Evolutionary conservation across 2,888 invertebrate genomes (phyloP), one percentile per base, ranked within the genome.

Genomic region (Conomelus anceps): DNA sequence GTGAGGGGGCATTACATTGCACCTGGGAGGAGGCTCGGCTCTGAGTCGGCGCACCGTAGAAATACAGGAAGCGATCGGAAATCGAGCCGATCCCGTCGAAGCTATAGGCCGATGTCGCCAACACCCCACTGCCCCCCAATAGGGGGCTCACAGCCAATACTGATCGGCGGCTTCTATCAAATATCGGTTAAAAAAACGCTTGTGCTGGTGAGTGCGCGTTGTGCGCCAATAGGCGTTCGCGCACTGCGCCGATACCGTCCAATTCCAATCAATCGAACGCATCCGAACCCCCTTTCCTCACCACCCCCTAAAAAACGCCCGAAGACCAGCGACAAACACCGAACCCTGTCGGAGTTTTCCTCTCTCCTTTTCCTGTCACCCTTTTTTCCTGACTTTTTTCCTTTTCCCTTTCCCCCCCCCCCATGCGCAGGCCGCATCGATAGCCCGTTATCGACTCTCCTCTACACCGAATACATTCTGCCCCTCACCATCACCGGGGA

Each of bases 261-360:
- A 90, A 90, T 91, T 90, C 91, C 91, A 91, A 91, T 91, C 91
- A 91, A 91, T 91, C 91, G 91, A 91, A 91, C 90, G 90, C 88
- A 88, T 86, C 86, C 90, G 22, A n/a, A n/a, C 34, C 22, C 88
- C 85, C 29, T 84, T 84, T 63, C 88, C 85, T 29, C 90, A 89
- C 90, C 90, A 90, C 90, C 89, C 87, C 90, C 89, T 22, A 85
- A 85, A 88, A 88, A 88, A 85, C 26, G 88, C 22, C 26, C 24
- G 85, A 88, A 88, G 24, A 29, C 26, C 24, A 29, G 85, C 85
- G 88, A 88, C 88, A 85, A 84, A 84, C 22, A 29, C 88, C 89
- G 29, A 41, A 88, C 89, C 63, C 63, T 63, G 63, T 63, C 63
- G 63, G 63, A 88, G 26, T 89, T 89, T 89, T 86, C 90, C 89